Base-by-base conservation (phyloP, 92 coral and sea anemone species). In the Actinernus sp. region DNA sequence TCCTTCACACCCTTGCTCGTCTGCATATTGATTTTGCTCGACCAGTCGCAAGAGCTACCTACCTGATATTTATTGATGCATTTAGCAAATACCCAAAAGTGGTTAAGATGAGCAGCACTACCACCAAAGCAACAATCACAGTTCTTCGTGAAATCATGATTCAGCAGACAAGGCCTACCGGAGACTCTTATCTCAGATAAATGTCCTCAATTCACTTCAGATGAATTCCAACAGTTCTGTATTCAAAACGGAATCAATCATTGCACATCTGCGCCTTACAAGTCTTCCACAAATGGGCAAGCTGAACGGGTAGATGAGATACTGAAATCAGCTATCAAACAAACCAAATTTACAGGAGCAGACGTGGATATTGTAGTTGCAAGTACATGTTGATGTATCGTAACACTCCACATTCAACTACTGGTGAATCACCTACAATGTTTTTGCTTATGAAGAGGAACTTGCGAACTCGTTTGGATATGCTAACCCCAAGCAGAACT, bases 11-110 rank as follows among this genome's bases (percentile, higher is more conserved):
- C 71, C 80, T 6, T 84, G 85, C 78, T 32, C 63, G 81, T 22
- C 31, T 64, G 2, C 91, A 85, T 57, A 80, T 80, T 51, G 78
- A 74, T 55, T 81, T 56, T 47, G 82, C 77, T 1, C 84, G 93
- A 25, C 81, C 84, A 55, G 77, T 81, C 24, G 27, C 26, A 37
- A 81, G 81, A 37, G 24, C 26, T 13, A 74, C 62, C 21, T 81
- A 61, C 58, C 56, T 81, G 32, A 73, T 69, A 22, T 65, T 76
- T 10, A 79, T 86, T 19, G 92, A 84, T 68, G 66, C 66, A 7
- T 62, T 61, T 54, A 84, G 81, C 22, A 79, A 79, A 47, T 73
- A 58, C 68, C 88, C 88, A 30, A 74, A 81, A 54, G 74, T 81
- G 2, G 84, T 65, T 17, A 59, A 82, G 27, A 85, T 78, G 83